Conservation (phyloP, 2,113 vertebrate genomes). For the Struthidea cinerea region DNA sequence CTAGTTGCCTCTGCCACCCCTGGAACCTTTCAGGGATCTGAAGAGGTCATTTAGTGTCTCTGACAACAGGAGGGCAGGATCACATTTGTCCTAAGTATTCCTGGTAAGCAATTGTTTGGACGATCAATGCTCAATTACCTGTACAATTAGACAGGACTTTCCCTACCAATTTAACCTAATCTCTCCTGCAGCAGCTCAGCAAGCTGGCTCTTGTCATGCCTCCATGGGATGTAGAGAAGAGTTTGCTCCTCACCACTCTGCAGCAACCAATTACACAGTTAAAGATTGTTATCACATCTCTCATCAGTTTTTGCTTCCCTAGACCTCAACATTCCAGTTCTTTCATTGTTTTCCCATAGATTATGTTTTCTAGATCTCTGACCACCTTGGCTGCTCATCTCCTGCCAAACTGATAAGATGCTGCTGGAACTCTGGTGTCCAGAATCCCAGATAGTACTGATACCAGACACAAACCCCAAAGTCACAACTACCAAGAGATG, state of each 20-base stretch:
- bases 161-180: not conserved
- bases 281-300: conserved; percentile 6
- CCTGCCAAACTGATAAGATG: not conserved
- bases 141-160: not conserved
- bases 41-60: not conserved
- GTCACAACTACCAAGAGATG: not conserved
- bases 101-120: not conserved
- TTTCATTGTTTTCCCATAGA: not conserved
- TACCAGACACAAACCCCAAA: not conserved
- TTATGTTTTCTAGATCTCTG: not conserved
- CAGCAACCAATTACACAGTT: not conserved
- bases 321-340: not conserved
- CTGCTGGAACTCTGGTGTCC: not conserved
- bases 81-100: not conserved
- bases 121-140: not conserved
- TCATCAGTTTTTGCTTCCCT: not conserved
- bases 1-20: not conserved
- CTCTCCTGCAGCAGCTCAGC: not conserved
- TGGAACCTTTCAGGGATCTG: not conserved
- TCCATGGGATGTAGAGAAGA: not conserved
- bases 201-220: not conserved
- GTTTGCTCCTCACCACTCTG: not conserved
- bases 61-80: accelerated
- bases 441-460: not conserved
- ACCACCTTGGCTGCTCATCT: not conserved